phyloP scores from a whole-genome alignment of 2,113 vertebrate genomes.

The Corvus cornix region DNA sequence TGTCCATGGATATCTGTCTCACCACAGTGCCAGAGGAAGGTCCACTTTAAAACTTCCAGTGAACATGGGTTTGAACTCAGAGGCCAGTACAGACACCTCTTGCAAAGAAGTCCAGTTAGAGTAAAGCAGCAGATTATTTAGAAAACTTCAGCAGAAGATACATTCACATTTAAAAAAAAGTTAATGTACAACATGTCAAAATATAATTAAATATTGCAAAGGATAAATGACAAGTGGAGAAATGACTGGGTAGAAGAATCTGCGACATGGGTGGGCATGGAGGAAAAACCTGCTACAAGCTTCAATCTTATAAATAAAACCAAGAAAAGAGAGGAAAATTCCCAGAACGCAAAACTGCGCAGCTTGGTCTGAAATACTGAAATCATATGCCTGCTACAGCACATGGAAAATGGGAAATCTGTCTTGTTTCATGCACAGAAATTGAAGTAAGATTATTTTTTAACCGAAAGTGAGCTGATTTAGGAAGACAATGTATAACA shows the following conservation, averaged over 20 bases:
- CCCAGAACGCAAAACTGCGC: not conserved
- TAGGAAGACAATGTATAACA: not conserved
- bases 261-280: not conserved
- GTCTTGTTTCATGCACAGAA: not conserved
- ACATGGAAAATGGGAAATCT: not conserved
- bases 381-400: not conserved
- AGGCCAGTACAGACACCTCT: not conserved
- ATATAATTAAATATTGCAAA: not conserved
- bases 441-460: not conserved
- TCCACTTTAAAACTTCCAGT: not conserved
- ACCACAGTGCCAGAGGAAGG: not conserved
- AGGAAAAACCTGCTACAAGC: not conserved
- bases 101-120: not conserved
- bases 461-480: not conserved
- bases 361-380: not conserved
- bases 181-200: not conserved
- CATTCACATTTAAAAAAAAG: not conserved
- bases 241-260: not conserved
- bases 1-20: not conserved
- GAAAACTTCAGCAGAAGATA: not conserved
- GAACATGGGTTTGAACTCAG: not conserved
- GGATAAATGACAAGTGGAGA: not conserved
- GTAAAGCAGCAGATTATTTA: not conserved
- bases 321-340: not conserved
- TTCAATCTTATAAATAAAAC: not conserved